Conservation (phyloP, 2,797 vertebrate species). For the Allobates femoralis region DNA sequence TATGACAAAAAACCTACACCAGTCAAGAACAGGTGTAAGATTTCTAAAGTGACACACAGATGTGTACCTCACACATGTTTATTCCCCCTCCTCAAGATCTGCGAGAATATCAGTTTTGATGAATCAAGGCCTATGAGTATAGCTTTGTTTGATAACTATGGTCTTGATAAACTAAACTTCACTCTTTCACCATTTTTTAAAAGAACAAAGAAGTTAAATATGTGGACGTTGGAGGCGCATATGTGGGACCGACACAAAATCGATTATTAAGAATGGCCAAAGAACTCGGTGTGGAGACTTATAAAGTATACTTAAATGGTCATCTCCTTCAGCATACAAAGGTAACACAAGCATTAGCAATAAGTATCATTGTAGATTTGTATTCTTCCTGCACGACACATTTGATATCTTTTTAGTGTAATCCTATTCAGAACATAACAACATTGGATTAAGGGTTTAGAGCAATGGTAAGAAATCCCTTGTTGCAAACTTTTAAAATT, state of each 20-base stretch:
- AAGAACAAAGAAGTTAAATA: conserved; percentile 77
- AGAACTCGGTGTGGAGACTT: conserved; percentile 78
- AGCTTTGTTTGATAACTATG: background rate
- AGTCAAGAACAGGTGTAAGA: too few species aligned
- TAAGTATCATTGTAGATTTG: background rate
- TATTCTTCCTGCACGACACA: background rate
- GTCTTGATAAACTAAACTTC: background rate
- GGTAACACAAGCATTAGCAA: conserved; percentile 67
- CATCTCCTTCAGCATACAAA: conserved; percentile 71
- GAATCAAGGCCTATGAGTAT: background rate
- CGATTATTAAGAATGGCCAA: conserved; percentile 77
- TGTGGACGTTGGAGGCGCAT: conserved; percentile 79
- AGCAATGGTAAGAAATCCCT: too few species aligned
- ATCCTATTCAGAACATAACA: background rate
- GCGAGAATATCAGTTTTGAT: too few species aligned
- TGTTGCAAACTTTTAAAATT: too few species aligned
- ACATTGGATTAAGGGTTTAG: too few species aligned
- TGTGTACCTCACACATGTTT: too few species aligned
- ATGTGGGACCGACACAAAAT: conserved; percentile 82
- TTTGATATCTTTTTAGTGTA: background rate
- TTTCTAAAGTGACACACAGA: too few species aligned
- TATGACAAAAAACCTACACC: too few species aligned
- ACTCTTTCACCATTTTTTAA: conserved; percentile 37
- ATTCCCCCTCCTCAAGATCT: too few species aligned
- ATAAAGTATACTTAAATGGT: conserved; percentile 76